These are phyloP conservation scores for Mus caroli DNA, from an alignment of 2,797 vertebrate species.

Conservation along the genomic window DNA sequence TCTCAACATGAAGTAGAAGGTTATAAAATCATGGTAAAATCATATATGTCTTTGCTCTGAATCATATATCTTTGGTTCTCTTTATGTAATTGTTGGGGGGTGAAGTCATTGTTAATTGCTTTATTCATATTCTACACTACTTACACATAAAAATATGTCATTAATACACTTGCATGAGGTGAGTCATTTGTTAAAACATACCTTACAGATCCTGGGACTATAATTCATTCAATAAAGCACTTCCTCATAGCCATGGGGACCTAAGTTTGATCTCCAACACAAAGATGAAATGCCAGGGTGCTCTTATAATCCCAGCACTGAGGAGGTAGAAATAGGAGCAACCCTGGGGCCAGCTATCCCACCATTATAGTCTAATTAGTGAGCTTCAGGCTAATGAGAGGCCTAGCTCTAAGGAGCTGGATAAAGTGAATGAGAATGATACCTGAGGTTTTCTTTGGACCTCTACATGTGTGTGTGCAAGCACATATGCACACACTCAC, in stretches of 20 bases:
- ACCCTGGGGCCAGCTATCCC: neutral
- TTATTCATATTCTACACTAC: neutral
- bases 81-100: neutral
- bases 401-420: neutral
- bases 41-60: neutral
- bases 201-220: neutral
- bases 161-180: neutral
- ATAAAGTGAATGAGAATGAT: no score
- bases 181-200: constrained; percentile 2
- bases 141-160: neutral
- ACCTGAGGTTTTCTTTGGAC: accelerated
- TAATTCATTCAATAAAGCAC: neutral
- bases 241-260: neutral
- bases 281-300: neutral
- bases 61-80: constrained; percentile 2
- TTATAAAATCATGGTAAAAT: constrained; percentile 1
- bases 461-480: no score
- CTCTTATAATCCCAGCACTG: neutral
- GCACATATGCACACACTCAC: neutral
- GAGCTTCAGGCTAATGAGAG: neutral
- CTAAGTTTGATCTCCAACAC: neutral
- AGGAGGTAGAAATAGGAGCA: neutral
- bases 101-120: neutral
- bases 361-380: neutral
- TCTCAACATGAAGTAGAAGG: neutral